Conservation (phyloP, 2,113 vertebrate species). For the Takifugu flavidus region DNA sequence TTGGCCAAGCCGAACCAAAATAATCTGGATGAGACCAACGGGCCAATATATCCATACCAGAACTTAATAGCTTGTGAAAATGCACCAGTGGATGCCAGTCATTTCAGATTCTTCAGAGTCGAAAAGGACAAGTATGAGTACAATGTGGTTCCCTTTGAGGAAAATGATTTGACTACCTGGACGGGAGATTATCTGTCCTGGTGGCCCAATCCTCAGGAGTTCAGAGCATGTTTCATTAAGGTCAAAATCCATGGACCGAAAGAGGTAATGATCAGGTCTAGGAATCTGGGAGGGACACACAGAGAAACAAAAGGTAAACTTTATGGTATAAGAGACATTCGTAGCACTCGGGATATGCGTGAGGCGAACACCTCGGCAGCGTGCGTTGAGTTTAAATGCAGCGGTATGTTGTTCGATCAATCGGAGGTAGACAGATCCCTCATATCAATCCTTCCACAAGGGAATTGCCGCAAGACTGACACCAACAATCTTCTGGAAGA, state of each 20-base stretch:
- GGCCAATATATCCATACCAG: conserved; percentile 90
- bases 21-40: conserved; percentile 81
- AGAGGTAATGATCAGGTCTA: conserved; percentile 90
- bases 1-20: conserved; percentile 88
- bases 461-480: conserved; percentile 80
- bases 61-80: conserved; percentile 84
- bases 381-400: conserved; percentile 95
- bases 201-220: conserved; percentile 99
- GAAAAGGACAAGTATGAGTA: conserved; percentile 96
- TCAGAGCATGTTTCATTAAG: conserved; percentile 94
- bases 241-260: conserved; percentile 85
- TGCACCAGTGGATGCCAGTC: conserved; percentile 80
- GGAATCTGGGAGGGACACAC: conserved; percentile 85
- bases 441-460: conserved; percentile 85
- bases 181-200: conserved; percentile 89
- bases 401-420: conserved; percentile 96
- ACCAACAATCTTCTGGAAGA: conserved; percentile 84
- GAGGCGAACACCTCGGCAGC: conserved; percentile 78
- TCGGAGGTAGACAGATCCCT: conserved; percentile 82
- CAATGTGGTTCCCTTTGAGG: conserved; percentile 92
- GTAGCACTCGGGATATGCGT: conserved; percentile 83
- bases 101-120: conserved; percentile 93
- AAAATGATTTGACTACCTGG: conserved; percentile 89
- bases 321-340: conserved; percentile 91
- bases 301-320: conserved; percentile 80